phyloP scores from a whole-genome alignment of 2,113 vertebrate genomes.

The Misgurnus mizolepis region DNA sequence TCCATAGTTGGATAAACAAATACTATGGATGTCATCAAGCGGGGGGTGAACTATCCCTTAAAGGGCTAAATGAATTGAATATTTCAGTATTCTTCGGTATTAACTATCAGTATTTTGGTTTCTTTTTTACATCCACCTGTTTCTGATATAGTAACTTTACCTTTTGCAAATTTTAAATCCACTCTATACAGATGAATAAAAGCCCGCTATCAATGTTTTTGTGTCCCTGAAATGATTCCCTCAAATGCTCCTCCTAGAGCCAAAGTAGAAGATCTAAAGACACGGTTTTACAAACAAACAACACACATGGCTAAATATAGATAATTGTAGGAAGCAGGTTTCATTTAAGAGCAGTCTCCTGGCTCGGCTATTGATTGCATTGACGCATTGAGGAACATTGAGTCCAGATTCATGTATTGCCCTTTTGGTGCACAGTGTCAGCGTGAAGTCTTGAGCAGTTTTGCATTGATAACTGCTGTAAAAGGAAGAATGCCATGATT shows the following conservation, averaged over 20 bases:
- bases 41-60: too few relatives aligned
- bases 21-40: too few relatives aligned
- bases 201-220: neutral
- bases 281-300: neutral
- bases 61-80: too few relatives aligned
- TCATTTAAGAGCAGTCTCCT: constrained; percentile 1
- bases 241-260: neutral
- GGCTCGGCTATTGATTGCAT: neutral
- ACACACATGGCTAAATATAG: neutral
- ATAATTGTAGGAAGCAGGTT: constrained; percentile 4
- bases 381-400: neutral
- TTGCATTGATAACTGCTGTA: neutral
- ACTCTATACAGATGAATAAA: neutral
- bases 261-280: neutral
- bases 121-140: neutral
- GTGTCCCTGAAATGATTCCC: neutral
- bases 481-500: neutral
- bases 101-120: too few relatives aligned
- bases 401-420: neutral
- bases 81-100: too few relatives aligned
- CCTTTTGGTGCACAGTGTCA: too few relatives aligned
- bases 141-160: too few relatives aligned
- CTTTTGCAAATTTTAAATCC: neutral
- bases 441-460: neutral
- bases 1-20: too few relatives aligned